These are phyloP conservation scores for Dicyrtomina minuta DNA, from an alignment of 2,888 invertebrate genomes.

Conservation along the genomic window DNA sequence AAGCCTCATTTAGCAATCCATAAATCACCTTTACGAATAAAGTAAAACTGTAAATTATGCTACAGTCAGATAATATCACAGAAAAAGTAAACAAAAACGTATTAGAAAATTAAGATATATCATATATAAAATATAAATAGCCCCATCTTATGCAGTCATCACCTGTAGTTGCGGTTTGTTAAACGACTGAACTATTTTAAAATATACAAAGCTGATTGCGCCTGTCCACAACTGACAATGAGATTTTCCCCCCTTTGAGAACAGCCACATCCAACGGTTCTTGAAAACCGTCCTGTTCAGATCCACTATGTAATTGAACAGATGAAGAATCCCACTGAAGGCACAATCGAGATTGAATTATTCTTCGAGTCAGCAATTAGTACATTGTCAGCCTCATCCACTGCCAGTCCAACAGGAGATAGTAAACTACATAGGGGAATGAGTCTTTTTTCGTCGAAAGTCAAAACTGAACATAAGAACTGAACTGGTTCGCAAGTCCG, in stretches of 20 bases:
- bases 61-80: too few species aligned
- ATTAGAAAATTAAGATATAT: too few species aligned
- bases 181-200: too few species aligned
- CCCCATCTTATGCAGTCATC: too few species aligned
- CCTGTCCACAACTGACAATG: constrained; percentile 19
- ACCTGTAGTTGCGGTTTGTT: too few species aligned
- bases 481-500: too few species aligned
- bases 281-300: neutral
- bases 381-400: constrained; percentile 35
- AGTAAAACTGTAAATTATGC: too few species aligned
- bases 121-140: too few species aligned
- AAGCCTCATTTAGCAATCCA: too few species aligned
- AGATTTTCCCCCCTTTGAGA: constrained; percentile 16
- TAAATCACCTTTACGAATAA: too few species aligned
- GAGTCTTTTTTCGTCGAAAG: neutral
- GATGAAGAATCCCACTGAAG: constrained; percentile 18
- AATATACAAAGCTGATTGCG: neutral
- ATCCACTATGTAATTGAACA: neutral
- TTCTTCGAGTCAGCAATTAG: constrained; percentile 30
- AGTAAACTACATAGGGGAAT: neutral
- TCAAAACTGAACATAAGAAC: constrained; percentile 14
- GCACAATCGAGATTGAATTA: constrained; percentile 23
- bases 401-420: constrained; percentile 32
- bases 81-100: too few species aligned
- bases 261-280: constrained; percentile 20